Evolutionary conservation across 2,888 invertebrate species (phyloP), one percentile per base, ranked within the genome.

Genomic region (Lycocerus yunnanus): DNA sequence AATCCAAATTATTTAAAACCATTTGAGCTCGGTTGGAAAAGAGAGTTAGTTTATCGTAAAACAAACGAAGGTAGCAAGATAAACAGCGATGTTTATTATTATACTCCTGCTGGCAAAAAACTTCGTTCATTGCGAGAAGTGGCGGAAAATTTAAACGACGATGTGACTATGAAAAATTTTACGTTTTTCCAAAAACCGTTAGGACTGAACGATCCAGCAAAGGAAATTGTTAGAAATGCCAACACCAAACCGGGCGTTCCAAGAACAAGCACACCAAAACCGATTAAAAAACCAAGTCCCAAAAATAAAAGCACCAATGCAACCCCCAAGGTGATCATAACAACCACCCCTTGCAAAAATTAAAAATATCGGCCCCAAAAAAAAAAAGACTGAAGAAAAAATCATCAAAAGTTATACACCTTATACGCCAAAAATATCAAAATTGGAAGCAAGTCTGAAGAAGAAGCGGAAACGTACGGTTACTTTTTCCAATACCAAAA

Each of bases 61-160:
- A 90, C 91, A 3, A 85, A 88, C 1, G 92, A 91, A 80, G 63
- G 75, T 66, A 75, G 71, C 16, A 91, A 85, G 84, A 90, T 85
- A 86, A 90, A 89, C 85, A 93, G 93, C 0, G 96, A 96, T 86
- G 92, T 95, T 24, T 95, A 95, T 86, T 97, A 96, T 86, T 95
- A 93, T 84, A 91, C 94, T 69, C 96, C 96, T 4, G 86, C 85
- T 14, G 94, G 94, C 0, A 93, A 93, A 85, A 96, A 95, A 86
- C 88, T 95, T 18, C 88, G 95, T 43, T 95, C 95, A 13, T 91
- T 92, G 80, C 89, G 93, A 72, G 95, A 95, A 88, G 92, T 96
- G 13, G 83, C 89, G 1, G 89, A 90, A 15, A 83, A 88, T 78
- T 83, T 90, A 11, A 76, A 77, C 15, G 81, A 82, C 24, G 79